Base-by-base conservation (phyloP, 2,888 invertebrate species). In the Sphaerophoria rueppellii region DNA sequence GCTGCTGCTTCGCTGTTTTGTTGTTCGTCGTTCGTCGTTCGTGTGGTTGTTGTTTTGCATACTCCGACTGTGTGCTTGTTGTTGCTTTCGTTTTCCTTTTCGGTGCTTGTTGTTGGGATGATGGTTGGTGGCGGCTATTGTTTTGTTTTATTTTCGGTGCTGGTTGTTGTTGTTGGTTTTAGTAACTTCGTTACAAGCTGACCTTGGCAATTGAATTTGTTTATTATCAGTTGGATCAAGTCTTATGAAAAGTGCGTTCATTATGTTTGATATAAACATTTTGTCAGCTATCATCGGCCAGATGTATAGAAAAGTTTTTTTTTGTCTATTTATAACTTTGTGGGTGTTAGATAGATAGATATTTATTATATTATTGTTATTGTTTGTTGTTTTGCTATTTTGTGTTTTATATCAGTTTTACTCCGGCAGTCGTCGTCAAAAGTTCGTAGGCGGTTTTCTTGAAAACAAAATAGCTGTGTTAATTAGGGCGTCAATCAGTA, bases 291-390 rank as follows among this genome's bases (percentile, higher is more conserved):
- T 24, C 12, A 34, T 24, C 12, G 43, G 55, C 60, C 12, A 52
- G 54, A 69, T 78, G 78, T 60, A 24, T 2, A 24, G 2, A 24
- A 24, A 24, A 24, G 24, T 24, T 24, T 24, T 24, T 24, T 24
- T 24, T 24, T 24, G 24, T 24, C 24, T 83, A 79, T 72, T 83
- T 74, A 57, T 79, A 76, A 55, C 11, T 34, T 12, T 14, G 37
- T 35, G 48, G 57, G 63, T 50, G 63, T 43, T 57, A 48, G 46
- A n/a, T 74, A 40, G 7, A 35, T n/a, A 37, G 52, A 24, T 40
- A n/a, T 50, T 61, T 70, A 12, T 71, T 40, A 16, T 32, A 4
- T n/a, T 46, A 46, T 11, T 67, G 54, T 34, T 7, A 40, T 54
- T 24, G 24, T 54, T 32, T 63, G 50, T 78, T 54, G 57, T 43